Evolutionary conservation across 2,888 invertebrate species (phyloP), one percentile per base, ranked within the genome.

Genomic region (Odontothrips loti): DNA sequence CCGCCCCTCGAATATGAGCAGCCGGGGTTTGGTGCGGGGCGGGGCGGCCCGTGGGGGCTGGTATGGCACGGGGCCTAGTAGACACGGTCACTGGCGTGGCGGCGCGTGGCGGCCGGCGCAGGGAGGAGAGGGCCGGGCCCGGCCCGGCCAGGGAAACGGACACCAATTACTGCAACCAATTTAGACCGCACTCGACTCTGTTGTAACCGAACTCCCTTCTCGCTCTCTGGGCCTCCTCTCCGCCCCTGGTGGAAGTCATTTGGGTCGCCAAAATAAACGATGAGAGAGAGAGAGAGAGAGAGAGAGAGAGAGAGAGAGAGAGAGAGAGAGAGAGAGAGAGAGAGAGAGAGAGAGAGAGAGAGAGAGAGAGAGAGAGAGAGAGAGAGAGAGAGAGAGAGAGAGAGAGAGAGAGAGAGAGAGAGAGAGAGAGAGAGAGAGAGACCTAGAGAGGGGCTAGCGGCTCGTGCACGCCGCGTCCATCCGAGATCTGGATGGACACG

Each of bases 101-200:
- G 51, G 51, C 58, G 58, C 17, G 58, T 15, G 17, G 58, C 58
- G 58, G 15, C 51, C 51, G 51, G n/a, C 15, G 51, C 58, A 15
- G 6, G 58, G 11, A 0, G n/a, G 58, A 2, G 11, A 15, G 68
- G 23, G 9, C 6, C 68, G 23, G 23, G 23, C 27, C 23, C 0
- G 11, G 68, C 10, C 27, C 23, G 12, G 68, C 23, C 23, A 58
- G 58, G 58, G 68, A 23, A 75, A 75, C 68, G 68, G 68, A 75
- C 68, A 75, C 68, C 68, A 75, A 75, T 75, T 75, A 75, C 68
- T 10, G 23, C 68, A 27, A 75, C 68, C 68, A 75, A 75, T 75
- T 75, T 75, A 23, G 68, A 75, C 23, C 68, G 68, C 68, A 75
- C 23, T 27, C 9, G 58, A n/a, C 68, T 75, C 27, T 6, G 68